phyloP scores from a whole-genome alignment of 1,140 invertebrate species.

The Wiebesia pumilae region DNA sequence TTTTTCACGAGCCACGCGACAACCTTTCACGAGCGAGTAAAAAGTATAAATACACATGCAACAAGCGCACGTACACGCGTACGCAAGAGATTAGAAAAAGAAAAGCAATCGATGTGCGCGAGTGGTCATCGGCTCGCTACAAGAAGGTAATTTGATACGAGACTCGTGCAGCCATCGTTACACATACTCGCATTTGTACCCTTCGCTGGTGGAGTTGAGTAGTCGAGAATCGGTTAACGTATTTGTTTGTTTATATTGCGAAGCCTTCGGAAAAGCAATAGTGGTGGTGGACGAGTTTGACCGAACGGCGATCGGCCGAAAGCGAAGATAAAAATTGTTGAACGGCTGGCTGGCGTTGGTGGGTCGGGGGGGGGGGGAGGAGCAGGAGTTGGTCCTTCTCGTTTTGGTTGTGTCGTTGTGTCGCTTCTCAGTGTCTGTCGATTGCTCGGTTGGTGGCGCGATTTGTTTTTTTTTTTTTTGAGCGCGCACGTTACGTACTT shows the following conservation, averaged over 20 bases:
- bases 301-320: not conserved
- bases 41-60: not conserved
- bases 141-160: not conserved
- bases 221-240: not conserved
- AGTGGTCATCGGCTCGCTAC: not conserved
- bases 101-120: not conserved
- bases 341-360: not conserved
- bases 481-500: not conserved
- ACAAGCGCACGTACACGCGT: not conserved
- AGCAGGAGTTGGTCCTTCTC: not conserved
- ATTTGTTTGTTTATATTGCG: conserved; percentile 21
- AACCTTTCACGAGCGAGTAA: not conserved
- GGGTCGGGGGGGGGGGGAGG: not conserved
- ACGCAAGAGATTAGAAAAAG: not conserved
- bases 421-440: not conserved
- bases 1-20: not conserved
- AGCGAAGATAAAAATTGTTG: not conserved
- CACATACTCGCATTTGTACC: not conserved
- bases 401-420: not conserved
- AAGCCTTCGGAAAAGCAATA: not conserved
- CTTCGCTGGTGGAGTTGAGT: not conserved
- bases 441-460: conserved; percentile 9
- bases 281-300: not conserved
- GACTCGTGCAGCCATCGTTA: conserved; percentile 4
- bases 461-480: conserved; percentile 10